phyloP scores from a whole-genome alignment of 2,113 vertebrate species.

The Cisticola juncidis region DNA sequence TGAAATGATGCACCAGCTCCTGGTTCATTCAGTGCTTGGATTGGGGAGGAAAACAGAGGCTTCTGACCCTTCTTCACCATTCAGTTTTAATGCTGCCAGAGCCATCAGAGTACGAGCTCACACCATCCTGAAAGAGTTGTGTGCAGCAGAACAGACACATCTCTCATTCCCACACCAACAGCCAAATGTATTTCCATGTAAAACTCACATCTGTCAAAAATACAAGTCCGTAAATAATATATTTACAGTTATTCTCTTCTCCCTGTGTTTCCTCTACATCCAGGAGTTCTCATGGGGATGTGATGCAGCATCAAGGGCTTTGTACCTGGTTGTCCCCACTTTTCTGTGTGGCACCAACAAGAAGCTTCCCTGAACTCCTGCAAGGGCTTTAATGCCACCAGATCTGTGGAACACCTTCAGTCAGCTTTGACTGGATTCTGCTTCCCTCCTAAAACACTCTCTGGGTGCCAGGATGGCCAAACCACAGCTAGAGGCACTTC shows the following conservation, averaged over 20 bases:
- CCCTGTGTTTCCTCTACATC: background rate
- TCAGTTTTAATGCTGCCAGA: background rate
- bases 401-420: background rate
- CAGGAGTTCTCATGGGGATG: background rate
- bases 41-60: background rate
- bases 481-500: background rate
- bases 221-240: background rate
- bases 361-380: background rate
- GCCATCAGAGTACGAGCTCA: background rate
- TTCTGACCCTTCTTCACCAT: background rate
- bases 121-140: background rate
- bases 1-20: accelerated
- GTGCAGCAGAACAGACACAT: background rate
- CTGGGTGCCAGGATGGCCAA: background rate
- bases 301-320: background rate
- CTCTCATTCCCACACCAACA: background rate
- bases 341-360: background rate
- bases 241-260: background rate
- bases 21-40: background rate
- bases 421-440: background rate
- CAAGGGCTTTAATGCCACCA: background rate
- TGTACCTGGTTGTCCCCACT: background rate
- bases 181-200: background rate
- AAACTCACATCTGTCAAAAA: background rate
- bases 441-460: background rate